Conservation (phyloP, 2,797 vertebrate genomes). For the Cyprinodon diabolis region DNA sequence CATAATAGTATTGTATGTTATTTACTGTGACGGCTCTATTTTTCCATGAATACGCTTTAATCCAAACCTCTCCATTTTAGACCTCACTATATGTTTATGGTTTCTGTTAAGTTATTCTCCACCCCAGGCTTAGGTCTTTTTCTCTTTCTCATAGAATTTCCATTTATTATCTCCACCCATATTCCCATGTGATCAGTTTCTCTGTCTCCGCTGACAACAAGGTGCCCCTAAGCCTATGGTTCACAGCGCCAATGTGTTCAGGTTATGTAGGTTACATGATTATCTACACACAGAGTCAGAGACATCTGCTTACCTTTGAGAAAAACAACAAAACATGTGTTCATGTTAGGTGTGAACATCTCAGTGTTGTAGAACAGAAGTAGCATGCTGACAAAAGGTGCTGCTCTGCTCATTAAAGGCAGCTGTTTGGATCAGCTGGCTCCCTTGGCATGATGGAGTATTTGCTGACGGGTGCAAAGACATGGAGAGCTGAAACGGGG, state of each 20-base stretch:
- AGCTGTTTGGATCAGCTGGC: conserved; percentile 33
- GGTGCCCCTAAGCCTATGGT: not conserved
- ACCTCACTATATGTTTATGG: not conserved
- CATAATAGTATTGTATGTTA: no score
- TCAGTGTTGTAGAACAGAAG: conserved; percentile 3
- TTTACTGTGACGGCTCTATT: not conserved
- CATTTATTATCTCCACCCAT: not conserved
- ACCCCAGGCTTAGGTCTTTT: not conserved
- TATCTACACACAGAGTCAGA: not conserved
- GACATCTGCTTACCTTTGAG: not conserved
- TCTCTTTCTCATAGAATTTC: not conserved
- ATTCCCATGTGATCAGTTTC: not conserved
- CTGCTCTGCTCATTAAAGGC: conserved; percentile 62
- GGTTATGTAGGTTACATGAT: not conserved
- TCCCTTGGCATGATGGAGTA: conserved; percentile 58
- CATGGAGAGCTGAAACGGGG: conserved; percentile 7
- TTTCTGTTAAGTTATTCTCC: not conserved
- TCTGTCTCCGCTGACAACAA: not conserved
- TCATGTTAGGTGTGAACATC: not conserved
- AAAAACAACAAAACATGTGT: not conserved
- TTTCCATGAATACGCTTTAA: not conserved
- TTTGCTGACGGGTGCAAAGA: conserved; percentile 65
- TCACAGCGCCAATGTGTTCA: not conserved
- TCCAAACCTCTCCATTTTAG: not conserved
- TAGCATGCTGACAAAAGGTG: not conserved